Conservation (phyloP, 2,113 vertebrate species). For the Rhabdornis inornatus region DNA sequence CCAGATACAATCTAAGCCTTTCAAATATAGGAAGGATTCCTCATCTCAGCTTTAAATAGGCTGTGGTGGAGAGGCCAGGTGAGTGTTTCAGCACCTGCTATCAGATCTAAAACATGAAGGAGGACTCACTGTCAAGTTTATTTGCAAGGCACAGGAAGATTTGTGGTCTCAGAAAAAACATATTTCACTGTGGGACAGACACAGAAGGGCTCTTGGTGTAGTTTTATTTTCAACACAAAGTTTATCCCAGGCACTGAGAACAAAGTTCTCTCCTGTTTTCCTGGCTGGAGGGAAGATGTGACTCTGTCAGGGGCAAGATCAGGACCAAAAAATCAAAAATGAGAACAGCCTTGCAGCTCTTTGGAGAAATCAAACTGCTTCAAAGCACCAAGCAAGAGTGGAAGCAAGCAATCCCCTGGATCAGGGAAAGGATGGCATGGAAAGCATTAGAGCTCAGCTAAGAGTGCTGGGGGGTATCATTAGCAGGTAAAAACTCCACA, state of each 20-base stretch:
- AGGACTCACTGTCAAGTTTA: not conserved
- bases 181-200: not conserved
- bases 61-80: not conserved
- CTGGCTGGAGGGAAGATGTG: not conserved
- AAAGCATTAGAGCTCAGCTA: not conserved
- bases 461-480: accelerated
- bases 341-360: not conserved
- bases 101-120: not conserved
- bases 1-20: not conserved
- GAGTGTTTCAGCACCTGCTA: not conserved
- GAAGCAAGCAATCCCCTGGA: no score
- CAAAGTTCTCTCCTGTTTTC: not conserved
- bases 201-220: no score
- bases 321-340: not conserved
- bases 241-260: not conserved
- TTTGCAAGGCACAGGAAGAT: not conserved
- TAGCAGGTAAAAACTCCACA: not conserved
- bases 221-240: not conserved
- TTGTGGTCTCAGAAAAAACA: not conserved
- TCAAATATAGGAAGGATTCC: not conserved
- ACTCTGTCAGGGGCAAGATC: not conserved
- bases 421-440: not conserved
- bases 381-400: not conserved
- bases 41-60: not conserved
- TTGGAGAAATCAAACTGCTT: not conserved